Evolutionary conservation across 2,888 invertebrate genomes (phyloP), one percentile per base, ranked within the genome.

Genomic region (Idaea dimidiata): DNA sequence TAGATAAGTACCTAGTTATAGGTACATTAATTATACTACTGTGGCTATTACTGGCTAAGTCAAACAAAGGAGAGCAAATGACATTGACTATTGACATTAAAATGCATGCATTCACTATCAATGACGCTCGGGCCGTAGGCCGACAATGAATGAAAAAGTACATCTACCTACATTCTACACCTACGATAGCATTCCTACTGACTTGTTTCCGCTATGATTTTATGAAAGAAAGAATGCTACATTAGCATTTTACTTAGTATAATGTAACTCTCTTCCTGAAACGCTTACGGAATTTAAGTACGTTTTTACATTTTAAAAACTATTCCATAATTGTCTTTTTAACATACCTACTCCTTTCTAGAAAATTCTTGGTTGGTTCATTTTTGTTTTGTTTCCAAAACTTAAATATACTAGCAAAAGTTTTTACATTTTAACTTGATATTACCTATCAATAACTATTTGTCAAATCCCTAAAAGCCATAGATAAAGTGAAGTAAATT

Each of bases 101-200:
- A 43, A 63, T 60, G 60, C 60, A 17, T 17, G 10, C 57, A 57
- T 57, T 33, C 33, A 43, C 33, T 62, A 59, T 17, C 54, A 54
- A 54, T 54, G 54, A 54, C 54, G 16, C 7, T 17, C 17, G 54
- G n/a, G 8, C 16, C 17, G 54, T 54, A 17, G 54, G 54, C 5
- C 6, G 54, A 8, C 16, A 16, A 54, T 54, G 54, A 17, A 54
- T 54, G 54, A 43, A 43, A 14, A 43, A 43, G 16, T 54, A 54
- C 54, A 4, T 54, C 54, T 54, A 54, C 54, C 54, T 54, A 54
- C 54, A 54, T 54, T n/a, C 54, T 10, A 4, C 43, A 43, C 43
- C 43, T 43, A 43, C 43, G 43, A 43, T 43, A 54, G 54, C 54
- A 16, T 54, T 16, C 54, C 7, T 54, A 54, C 54, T 54, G 16